These are phyloP conservation scores for Eutolmus rufibarbis DNA, from an alignment of 2,888 invertebrate species.

Conservation along the genomic window DNA sequence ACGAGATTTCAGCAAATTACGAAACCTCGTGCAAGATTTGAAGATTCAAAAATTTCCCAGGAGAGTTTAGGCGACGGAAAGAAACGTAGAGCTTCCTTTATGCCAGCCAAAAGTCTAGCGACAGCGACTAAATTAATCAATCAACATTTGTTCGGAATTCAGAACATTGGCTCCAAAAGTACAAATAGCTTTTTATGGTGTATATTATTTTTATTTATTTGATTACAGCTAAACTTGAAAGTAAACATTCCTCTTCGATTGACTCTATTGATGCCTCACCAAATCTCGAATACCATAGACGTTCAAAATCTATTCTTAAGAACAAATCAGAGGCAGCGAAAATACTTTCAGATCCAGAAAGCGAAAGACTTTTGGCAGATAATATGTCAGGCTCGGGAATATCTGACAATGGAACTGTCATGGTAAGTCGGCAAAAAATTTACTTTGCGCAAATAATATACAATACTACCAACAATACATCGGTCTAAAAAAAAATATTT, in stretches of 20 bases:
- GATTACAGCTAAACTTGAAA: constrained; percentile 63
- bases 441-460: not conserved
- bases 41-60: constrained; percentile 65
- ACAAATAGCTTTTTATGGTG: not conserved
- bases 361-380: constrained; percentile 76
- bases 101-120: constrained; percentile 71
- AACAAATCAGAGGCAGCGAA: constrained; percentile 72
- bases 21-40: constrained; percentile 63
- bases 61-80: constrained; percentile 64
- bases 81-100: constrained; percentile 66
- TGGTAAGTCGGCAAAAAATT: constrained; percentile 52
- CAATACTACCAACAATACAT: not conserved
- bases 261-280: constrained; percentile 75
- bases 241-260: constrained; percentile 73
- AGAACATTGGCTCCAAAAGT: constrained; percentile 64
- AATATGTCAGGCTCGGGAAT: constrained; percentile 68
- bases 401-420: constrained; percentile 66
- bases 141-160: constrained; percentile 75
- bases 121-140: constrained; percentile 77
- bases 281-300: constrained; percentile 71
- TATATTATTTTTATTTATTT: not conserved
- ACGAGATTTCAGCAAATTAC: constrained; percentile 80
- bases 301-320: constrained; percentile 79
- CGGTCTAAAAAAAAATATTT: too few species aligned
- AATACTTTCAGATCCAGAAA: constrained; percentile 72